These are phyloP conservation scores for Cettia cetti DNA, from an alignment of 2,113 vertebrate genomes.

Conservation along the genomic window DNA sequence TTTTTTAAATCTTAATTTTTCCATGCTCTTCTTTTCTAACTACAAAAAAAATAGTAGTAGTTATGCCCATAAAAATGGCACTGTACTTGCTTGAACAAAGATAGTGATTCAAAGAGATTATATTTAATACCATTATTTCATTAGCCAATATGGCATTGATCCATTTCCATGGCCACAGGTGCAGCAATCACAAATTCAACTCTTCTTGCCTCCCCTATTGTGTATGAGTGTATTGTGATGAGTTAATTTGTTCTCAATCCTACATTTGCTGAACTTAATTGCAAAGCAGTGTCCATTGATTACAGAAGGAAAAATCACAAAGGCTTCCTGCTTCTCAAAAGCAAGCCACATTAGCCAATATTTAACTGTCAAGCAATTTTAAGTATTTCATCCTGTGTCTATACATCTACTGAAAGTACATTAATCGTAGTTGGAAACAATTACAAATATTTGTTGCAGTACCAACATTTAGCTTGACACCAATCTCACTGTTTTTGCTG, in stretches of 20 bases:
- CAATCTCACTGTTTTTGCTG: neutral
- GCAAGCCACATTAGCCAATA: neutral
- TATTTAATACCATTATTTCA: neutral
- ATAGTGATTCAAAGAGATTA: neutral
- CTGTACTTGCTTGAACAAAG: neutral
- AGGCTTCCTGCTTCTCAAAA: neutral
- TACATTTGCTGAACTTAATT: neutral
- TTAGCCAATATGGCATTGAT: neutral
- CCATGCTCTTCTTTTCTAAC: neutral
- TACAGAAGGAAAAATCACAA: neutral
- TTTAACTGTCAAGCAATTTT: neutral
- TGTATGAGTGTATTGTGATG: neutral
- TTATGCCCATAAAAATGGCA: neutral
- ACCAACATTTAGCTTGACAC: neutral
- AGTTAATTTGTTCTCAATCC: neutral
- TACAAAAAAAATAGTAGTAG: neutral
- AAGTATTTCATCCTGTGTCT: neutral
- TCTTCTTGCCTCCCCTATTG: neutral
- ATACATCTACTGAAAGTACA: neutral
- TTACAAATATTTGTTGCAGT: neutral
- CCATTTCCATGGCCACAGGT: neutral
- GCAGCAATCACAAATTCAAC: neutral
- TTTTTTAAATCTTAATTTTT: neutral
- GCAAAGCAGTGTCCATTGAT: neutral
- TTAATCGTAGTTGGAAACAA: neutral